These are phyloP conservation scores for Theonella swinhoei DNA, from an alignment of 37 sponge, comb jelly and placozoan species.

Conservation along the genomic window DNA sequence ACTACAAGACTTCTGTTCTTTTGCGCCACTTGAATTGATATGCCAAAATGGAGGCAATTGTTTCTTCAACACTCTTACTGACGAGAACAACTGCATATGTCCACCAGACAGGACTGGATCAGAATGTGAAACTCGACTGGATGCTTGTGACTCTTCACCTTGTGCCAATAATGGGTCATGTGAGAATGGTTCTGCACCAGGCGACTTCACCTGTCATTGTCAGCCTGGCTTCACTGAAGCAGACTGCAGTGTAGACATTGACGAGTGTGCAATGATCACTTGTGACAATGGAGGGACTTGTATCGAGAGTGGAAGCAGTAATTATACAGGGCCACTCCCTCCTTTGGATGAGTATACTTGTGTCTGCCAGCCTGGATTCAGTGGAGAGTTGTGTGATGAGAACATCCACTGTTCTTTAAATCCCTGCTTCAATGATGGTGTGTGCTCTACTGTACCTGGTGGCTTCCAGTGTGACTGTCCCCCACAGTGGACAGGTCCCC, in stretches of 20 bases:
- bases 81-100: conserved; percentile 55
- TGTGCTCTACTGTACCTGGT: conserved; percentile 21
- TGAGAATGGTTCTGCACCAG: conserved; percentile 7
- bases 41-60: conserved; percentile 62
- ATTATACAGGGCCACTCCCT: background rate
- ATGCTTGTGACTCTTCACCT: conserved; percentile 41
- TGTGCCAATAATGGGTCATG: conserved; percentile 58
- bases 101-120: conserved; percentile 44
- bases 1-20: background rate
- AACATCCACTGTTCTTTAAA: conserved; percentile 25
- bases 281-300: conserved; percentile 64
- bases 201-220: conserved; percentile 46
- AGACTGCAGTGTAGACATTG: background rate
- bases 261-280: conserved; percentile 46
- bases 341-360: conserved; percentile 18
- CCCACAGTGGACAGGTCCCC: conserved; percentile 38
- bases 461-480: conserved; percentile 52
- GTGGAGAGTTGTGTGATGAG: conserved; percentile 49
- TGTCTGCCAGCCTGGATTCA: conserved; percentile 51
- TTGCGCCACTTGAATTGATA: background rate
- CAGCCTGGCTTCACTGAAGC: background rate
- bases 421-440: conserved; percentile 44
- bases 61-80: too few relatives aligned
- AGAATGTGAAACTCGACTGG: conserved; percentile 32
- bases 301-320: conserved; percentile 27